Evolutionary conservation across 2,888 invertebrate genomes (phyloP).

Genomic region (Cheiracanthium punctorium): DNA sequence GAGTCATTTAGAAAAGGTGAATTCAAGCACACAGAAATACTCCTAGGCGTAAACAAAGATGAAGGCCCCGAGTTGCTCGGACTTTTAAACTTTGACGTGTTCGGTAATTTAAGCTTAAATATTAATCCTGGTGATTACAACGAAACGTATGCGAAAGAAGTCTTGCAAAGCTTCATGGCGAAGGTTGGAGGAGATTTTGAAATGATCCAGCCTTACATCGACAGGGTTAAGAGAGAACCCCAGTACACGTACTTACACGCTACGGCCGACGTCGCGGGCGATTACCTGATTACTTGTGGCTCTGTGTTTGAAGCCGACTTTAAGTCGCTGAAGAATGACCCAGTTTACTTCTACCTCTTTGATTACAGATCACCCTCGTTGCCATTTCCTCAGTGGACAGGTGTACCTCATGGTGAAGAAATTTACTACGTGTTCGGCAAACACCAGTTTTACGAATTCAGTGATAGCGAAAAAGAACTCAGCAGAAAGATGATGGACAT

Average conservation of each 20-base stretch:
- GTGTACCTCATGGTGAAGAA: slow-evolving; percentile 62
- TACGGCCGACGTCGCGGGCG: slow-evolving; percentile 52
- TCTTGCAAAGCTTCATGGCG: neutral
- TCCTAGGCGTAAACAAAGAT: slow-evolving; percentile 60
- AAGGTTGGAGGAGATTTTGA: neutral
- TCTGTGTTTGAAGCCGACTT: slow-evolving; percentile 50
- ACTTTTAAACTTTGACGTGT: slow-evolving; percentile 13
- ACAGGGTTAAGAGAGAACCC: no score
- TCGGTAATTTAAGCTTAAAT: slow-evolving; percentile 21
- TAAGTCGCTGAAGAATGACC: slow-evolving; percentile 29
- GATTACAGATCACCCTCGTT: slow-evolving; percentile 23
- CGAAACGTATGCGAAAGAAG: slow-evolving; percentile 25
- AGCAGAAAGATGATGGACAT: slow-evolving; percentile 34
- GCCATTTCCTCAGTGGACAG: slow-evolving; percentile 55
- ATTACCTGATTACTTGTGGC: slow-evolving; percentile 49
- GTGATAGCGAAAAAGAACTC: slow-evolving; percentile 18
- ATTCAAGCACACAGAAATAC: slow-evolving; percentile 39
- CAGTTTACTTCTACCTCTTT: no score
- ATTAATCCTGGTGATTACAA: neutral
- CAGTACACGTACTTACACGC: no score
- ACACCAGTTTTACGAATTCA: slow-evolving; percentile 40
- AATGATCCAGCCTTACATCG: slow-evolving; percentile 37
- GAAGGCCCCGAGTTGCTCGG: slow-evolving; percentile 67
- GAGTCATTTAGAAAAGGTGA: neutral
- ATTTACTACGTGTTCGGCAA: slow-evolving; percentile 64